Percentiles rank a stretch among this genome's conserved stretches.
Evolutionary conservation across 2,888 invertebrate genomes (phyloP).

Genomic region (Athalia cordata): DNA sequence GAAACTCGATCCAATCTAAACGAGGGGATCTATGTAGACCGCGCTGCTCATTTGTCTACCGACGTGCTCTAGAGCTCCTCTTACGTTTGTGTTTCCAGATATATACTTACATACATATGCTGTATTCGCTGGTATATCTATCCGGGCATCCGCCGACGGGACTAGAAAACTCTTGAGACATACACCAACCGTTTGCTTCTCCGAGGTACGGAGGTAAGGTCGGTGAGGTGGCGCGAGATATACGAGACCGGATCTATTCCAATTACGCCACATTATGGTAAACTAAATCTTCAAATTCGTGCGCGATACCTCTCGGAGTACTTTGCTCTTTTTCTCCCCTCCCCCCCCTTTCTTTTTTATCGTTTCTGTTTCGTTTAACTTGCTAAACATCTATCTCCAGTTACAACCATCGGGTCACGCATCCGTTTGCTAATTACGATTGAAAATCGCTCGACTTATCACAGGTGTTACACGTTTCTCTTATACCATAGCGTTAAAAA

Average conservation of each 20-base stretch:
- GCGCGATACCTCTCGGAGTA: neutral
- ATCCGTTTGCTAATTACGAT: too few species aligned
- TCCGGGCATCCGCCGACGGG: constrained; percentile 11
- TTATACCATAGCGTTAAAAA: too few species aligned
- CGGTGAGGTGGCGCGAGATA: neutral
- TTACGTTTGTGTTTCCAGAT: constrained; percentile 41
- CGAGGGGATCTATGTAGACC: constrained; percentile 71
- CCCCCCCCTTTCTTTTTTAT: neutral
- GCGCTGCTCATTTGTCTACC: constrained; percentile 72
- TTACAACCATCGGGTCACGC: too few species aligned
- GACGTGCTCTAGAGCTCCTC: constrained; percentile 38
- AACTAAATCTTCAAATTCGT: constrained; percentile 26
- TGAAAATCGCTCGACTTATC: too few species aligned
- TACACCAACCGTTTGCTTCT: constrained; percentile 9
- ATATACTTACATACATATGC: constrained; percentile 8
- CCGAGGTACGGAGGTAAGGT: neutral
- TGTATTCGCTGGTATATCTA: neutral
- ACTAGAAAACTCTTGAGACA: constrained; percentile 21
- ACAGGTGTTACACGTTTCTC: too few species aligned
- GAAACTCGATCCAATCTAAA: constrained; percentile 72
- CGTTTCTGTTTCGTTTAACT: neutral
- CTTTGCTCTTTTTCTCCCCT: neutral
- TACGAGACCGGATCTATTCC: constrained; percentile 36
- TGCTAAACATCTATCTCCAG: too few species aligned
- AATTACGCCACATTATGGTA: constrained; percentile 41